Evolutionary conservation across 2,113 vertebrate genomes (phyloP).

Genomic region (Hippocampus guttulatus): DNA sequence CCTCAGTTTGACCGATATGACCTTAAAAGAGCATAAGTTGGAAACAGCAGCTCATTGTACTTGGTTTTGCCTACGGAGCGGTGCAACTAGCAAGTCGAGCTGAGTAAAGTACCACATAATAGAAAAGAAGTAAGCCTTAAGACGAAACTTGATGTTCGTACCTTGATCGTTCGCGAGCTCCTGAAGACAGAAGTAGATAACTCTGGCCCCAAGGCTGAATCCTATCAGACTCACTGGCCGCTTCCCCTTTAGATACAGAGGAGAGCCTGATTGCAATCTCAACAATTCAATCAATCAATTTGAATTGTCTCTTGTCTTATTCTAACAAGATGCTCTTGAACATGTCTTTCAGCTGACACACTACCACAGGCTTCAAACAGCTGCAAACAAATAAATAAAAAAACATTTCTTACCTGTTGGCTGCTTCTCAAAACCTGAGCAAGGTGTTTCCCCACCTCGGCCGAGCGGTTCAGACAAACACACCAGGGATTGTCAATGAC

Average conservation of each 20-base stretch:
- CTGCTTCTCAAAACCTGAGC: slow-evolving; percentile 85
- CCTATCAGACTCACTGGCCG: slow-evolving; percentile 92
- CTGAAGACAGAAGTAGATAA: slow-evolving; percentile 96
- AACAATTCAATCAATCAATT: not conserved
- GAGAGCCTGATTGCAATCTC: not conserved
- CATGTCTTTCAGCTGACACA: not conserved
- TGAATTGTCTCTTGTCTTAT: not conserved
- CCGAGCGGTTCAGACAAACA: slow-evolving; percentile 89
- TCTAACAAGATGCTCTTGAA: not conserved
- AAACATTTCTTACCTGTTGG: slow-evolving; percentile 79
- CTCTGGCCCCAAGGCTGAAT: slow-evolving; percentile 94
- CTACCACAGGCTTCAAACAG: not conserved
- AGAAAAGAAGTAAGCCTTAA: not conserved
- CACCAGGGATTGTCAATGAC: slow-evolving; percentile 97
- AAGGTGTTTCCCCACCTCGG: slow-evolving; percentile 92
- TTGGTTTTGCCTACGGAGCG: not conserved
- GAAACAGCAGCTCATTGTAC: not conserved
- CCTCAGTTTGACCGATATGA: no score
- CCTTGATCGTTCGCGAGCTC: slow-evolving; percentile 92
- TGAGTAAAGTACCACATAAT: not conserved
- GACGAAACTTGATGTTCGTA: slow-evolving; percentile 40
- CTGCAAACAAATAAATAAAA: not conserved
- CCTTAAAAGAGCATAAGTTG: no score
- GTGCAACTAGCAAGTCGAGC: not conserved
- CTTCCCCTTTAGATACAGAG: slow-evolving; percentile 74